These are phyloP conservation scores for Poeciliopsis occidentalis DNA, from an alignment of 2,113 vertebrate species.

Conservation along the genomic window DNA sequence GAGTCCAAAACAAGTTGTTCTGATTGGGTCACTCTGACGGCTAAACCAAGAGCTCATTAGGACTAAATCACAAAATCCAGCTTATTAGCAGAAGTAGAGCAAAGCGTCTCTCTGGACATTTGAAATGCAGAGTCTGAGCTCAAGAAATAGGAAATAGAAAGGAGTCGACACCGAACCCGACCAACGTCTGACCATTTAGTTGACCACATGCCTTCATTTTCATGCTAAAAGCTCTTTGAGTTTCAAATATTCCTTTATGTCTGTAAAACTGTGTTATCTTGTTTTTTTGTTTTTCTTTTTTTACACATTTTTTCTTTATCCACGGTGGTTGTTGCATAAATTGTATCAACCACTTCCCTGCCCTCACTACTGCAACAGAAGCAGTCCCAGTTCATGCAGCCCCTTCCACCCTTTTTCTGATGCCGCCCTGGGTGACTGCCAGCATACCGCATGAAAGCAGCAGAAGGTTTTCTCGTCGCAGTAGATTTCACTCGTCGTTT, in stretches of 20 bases:
- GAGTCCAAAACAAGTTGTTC: no score
- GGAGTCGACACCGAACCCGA: neutral
- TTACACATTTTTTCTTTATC: neutral
- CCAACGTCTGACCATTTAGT: neutral
- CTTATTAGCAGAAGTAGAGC: neutral
- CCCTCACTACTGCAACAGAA: neutral
- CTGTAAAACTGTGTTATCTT: neutral
- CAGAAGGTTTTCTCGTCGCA: no score
- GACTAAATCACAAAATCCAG: no score
- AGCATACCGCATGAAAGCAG: neutral
- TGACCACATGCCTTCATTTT: neutral
- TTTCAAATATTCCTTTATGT: neutral
- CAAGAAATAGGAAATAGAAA: neutral
- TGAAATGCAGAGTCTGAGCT: neutral
- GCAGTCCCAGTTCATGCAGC: no score
- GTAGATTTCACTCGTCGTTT: neutral
- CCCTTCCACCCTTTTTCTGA: neutral
- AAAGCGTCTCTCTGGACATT: neutral
- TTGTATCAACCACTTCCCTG: neutral
- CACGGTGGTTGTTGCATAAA: neutral
- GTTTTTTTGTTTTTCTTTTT: neutral
- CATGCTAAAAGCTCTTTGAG: neutral
- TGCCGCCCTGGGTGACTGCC: neutral
- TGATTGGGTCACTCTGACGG: no score
- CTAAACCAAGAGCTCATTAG: no score